Evolutionary conservation across 2,113 vertebrate species (phyloP).

Genomic region (Paradisaea rubra): DNA sequence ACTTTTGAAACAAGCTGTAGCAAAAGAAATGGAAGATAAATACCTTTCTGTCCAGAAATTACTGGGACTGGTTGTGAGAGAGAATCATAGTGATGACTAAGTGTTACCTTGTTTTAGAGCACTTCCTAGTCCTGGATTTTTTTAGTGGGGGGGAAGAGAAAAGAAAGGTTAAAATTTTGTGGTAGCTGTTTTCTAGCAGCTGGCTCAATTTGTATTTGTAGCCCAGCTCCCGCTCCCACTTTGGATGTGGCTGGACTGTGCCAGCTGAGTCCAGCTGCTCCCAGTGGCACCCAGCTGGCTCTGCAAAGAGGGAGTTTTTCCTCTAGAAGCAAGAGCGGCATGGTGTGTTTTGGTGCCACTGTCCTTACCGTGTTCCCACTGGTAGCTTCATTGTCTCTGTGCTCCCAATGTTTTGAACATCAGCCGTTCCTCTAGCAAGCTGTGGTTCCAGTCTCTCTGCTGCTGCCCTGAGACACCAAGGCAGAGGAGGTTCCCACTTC

Average conservation of each 20-base stretch:
- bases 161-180: neutral
- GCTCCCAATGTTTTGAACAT: fast-evolving
- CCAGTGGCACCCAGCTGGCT: neutral
- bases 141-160: neutral
- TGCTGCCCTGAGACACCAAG: neutral
- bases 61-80: neutral
- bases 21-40: neutral
- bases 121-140: neutral
- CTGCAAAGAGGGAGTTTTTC: neutral
- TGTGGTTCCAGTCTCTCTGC: neutral
- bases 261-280: neutral
- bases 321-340: neutral
- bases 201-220: neutral
- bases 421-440: neutral
- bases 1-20: neutral
- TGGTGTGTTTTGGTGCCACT: neutral
- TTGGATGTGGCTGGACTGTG: neutral
- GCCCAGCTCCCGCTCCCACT: neutral
- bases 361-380: neutral
- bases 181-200: neutral
- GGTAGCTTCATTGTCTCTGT: neutral
- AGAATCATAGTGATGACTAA: neutral
- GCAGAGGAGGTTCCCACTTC: neutral
- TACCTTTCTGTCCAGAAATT: neutral
- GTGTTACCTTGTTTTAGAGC: neutral